Evolutionary conservation across 2,797 vertebrate genomes (phyloP).

Genomic region (Mormyrus proboscirostris): DNA sequence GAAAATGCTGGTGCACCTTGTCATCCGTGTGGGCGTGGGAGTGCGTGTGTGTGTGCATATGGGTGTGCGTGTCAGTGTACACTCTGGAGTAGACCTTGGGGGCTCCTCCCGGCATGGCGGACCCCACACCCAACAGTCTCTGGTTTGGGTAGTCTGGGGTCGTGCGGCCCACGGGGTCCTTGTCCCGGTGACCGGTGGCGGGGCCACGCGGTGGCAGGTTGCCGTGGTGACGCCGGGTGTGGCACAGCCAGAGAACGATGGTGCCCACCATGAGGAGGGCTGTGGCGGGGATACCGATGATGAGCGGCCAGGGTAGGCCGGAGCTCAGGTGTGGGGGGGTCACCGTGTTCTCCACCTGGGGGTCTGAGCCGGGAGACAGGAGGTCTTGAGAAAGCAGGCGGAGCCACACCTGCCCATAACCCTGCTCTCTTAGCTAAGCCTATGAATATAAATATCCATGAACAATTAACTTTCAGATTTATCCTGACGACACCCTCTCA

Average conservation of each 20-base stretch:
- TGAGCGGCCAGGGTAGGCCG: slow-evolving; percentile 53
- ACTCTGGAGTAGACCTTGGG: slow-evolving; percentile 47
- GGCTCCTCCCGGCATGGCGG: slow-evolving; percentile 22
- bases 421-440: neutral
- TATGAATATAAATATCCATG: neutral
- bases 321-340: slow-evolving; percentile 46
- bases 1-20: slow-evolving; percentile 53
- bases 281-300: slow-evolving; percentile 51
- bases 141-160: slow-evolving; percentile 26
- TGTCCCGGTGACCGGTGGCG: slow-evolving; percentile 37
- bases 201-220: slow-evolving; percentile 26
- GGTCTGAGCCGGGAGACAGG: slow-evolving; percentile 37
- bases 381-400: neutral
- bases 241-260: slow-evolving; percentile 54
- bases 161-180: slow-evolving; percentile 29
- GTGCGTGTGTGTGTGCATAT: slow-evolving; percentile 51
- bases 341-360: slow-evolving; percentile 37
- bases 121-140: slow-evolving; percentile 37
- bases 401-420: neutral
- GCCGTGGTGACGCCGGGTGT: slow-evolving; percentile 41
- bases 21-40: slow-evolving; percentile 42
- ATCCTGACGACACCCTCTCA: neutral
- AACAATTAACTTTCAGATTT: neutral
- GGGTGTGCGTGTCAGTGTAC: slow-evolving; percentile 51
- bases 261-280: slow-evolving; percentile 53